A percentile compares a stretch with the other conserved stretches of the same genome.
phyloP scores from a whole-genome alignment of 2,797 vertebrate species.

The Paramormyrops hopkinsi region DNA sequence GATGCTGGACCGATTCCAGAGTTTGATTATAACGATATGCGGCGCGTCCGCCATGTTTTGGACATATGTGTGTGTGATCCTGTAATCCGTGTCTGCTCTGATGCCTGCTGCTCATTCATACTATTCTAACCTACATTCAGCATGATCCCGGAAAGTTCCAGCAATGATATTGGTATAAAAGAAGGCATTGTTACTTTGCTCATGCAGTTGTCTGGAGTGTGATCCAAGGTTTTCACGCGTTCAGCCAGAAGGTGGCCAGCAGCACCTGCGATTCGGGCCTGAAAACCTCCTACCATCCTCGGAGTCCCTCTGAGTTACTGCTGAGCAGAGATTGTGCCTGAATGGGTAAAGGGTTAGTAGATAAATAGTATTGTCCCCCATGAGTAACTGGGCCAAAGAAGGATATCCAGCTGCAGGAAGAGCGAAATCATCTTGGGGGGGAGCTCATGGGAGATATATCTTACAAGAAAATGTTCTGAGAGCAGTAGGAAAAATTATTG shows the following conservation, averaged over 20 bases:
- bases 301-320: neutral
- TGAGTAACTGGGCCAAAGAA: neutral
- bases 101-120: neutral
- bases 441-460: neutral
- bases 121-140: neutral
- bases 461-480: neutral
- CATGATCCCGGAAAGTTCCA: neutral
- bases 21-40: neutral
- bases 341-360: neutral
- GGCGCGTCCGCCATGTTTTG: neutral
- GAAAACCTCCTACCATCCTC: neutral
- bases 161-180: neutral
- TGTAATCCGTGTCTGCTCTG: neutral
- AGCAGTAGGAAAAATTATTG: neutral
- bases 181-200: neutral
- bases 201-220: neutral
- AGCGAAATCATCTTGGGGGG: neutral
- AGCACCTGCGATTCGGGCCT: neutral
- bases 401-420: neutral
- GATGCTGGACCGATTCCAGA: neutral
- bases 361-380: neutral
- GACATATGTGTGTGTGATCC: neutral
- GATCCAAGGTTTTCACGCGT: neutral
- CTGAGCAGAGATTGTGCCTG: neutral
- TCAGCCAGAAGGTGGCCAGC: neutral